Base-by-base conservation (phyloP, 53 echinoderm and acorn worm species). In the Pentamera pediparva region DNA sequence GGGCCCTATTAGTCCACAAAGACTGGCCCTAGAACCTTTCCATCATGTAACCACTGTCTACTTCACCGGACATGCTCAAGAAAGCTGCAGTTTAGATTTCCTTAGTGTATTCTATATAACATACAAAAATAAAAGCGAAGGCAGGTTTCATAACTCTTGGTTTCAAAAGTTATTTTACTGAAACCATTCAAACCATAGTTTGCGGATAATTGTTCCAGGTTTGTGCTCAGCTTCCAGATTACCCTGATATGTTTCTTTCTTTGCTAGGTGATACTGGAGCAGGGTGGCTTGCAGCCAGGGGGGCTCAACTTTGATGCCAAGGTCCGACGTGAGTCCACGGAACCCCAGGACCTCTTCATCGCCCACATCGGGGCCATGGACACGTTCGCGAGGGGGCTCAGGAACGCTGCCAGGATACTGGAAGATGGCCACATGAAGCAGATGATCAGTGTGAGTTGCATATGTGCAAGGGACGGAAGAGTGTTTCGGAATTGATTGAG, bases 281-380 rank as follows among this genome's bases (percentile, higher is more conserved):
- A 96, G 64, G 83, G 79, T 11, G 98, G 98, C 1, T 34, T 96
- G 5, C 85, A 78, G 9, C 98, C 98, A 9, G 98, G 98, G 17
- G 98, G 98, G 17, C 81, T 96, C n/a, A 95, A 96, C 81, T 96
- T 95, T 70, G 98, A 96, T 80, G 91, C 91, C 64, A 96, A 96
- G 72, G 98, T 96, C 36, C 83, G 98, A 4, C 85, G 98, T 15
- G 98, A 96, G 38, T 96, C 98, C 24, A 96, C 91, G 29, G 80
- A 76, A 32, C 30, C 84, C 5, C 60, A 76, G 18, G 98, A 96
- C 53, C 91, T 96, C 88, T 96, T 96, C 70, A 92, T 92, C 19
- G 86, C 91, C 37, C 98, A 91, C 65, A 86, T 91, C 49, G 98
- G 98, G 6, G 98, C 98, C 15, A 96, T 96, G 91, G 91, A 91